A percentile compares a stretch with the other conserved stretches of the same genome.
Conservation (phyloP, 1,140 invertebrate species). For the Drosophila ironensis region DNA sequence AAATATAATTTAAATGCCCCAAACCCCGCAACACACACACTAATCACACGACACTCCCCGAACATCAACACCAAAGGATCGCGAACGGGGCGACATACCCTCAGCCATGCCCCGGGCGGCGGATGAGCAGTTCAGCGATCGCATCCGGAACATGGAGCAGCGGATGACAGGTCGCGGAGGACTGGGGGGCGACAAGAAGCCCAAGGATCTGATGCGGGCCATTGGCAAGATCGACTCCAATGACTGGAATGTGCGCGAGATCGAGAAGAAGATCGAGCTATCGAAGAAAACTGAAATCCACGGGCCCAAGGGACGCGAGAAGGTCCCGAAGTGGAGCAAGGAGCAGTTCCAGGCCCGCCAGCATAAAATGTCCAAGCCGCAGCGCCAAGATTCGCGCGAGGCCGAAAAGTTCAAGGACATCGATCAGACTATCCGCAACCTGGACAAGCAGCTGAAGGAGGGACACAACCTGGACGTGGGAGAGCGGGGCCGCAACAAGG, state of each 20-base stretch:
- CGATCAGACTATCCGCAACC: constrained; percentile 90
- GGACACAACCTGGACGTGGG: constrained; percentile 87
- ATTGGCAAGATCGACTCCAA: constrained; percentile 95
- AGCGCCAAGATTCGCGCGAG: constrained; percentile 84
- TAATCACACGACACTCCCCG: constrained; percentile 7
- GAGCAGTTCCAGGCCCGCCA: constrained; percentile 93
- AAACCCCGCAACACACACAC: constrained; percentile 15
- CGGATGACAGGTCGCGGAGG: constrained; percentile 83
- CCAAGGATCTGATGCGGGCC: constrained; percentile 91
- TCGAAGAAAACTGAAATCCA: constrained; percentile 87
- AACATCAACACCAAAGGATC: constrained; percentile 83
- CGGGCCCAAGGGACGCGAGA: constrained; percentile 86
- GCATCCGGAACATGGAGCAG: constrained; percentile 87
- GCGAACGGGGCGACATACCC: constrained; percentile 84
- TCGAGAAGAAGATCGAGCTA: constrained; percentile 94
- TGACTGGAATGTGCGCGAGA: constrained; percentile 96
- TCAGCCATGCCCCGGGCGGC: constrained; percentile 83
- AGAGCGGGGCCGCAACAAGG: constrained; percentile 89
- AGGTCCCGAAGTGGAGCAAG: constrained; percentile 94
- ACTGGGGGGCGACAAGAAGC: constrained; percentile 87
- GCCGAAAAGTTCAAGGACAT: constrained; percentile 87
- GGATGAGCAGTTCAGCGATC: constrained; percentile 88
- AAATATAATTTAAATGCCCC: constrained; percentile 24
- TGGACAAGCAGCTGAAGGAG: constrained; percentile 91
- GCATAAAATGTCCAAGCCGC: constrained; percentile 87